A percentile compares a stretch with the other conserved stretches of the same genome.
These are phyloP conservation scores for Napeogenes inachia DNA, from an alignment of 2,888 invertebrate species.

Conservation along the genomic window DNA sequence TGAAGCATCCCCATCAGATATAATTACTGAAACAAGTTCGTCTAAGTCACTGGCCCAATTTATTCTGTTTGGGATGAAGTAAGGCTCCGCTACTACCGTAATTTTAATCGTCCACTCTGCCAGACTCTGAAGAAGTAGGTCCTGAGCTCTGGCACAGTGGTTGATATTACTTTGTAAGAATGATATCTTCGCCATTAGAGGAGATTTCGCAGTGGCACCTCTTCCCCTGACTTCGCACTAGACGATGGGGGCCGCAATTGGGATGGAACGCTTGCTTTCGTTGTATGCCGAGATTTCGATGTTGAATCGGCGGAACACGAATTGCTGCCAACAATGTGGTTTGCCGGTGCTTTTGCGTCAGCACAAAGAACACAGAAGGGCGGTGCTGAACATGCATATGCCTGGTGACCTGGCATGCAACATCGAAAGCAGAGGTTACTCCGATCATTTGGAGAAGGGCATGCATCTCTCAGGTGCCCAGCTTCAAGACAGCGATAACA, in stretches of 20 bases:
- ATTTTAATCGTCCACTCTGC: no score
- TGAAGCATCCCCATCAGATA: not conserved
- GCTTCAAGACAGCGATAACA: not conserved
- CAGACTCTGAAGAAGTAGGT: slow-evolving; percentile 20
- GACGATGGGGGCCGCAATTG: not conserved
- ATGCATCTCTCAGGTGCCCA: not conserved
- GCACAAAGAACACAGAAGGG: not conserved
- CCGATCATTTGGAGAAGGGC: not conserved
- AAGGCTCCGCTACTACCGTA: no score
- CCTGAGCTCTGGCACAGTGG: slow-evolving; percentile 27
- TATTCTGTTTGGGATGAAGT: not conserved
- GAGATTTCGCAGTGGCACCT: not conserved
- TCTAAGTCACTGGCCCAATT: slow-evolving; percentile 16
- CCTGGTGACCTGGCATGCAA: not conserved
- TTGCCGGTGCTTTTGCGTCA: not conserved
- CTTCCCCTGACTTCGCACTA: not conserved
- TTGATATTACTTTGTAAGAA: slow-evolving; percentile 25
- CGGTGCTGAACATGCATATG: not conserved
- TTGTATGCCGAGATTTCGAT: not conserved
- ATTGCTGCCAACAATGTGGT: not conserved
- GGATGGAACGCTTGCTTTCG: not conserved
- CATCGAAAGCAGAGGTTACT: not conserved
- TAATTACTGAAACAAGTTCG: slow-evolving; percentile 11
- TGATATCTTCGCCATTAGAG: not conserved
- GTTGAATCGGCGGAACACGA: not conserved